A percentile compares a stretch with the other conserved stretches of the same genome.
Conservation (phyloP, 2,113 vertebrate genomes). For the Stigmatopora nigra region DNA sequence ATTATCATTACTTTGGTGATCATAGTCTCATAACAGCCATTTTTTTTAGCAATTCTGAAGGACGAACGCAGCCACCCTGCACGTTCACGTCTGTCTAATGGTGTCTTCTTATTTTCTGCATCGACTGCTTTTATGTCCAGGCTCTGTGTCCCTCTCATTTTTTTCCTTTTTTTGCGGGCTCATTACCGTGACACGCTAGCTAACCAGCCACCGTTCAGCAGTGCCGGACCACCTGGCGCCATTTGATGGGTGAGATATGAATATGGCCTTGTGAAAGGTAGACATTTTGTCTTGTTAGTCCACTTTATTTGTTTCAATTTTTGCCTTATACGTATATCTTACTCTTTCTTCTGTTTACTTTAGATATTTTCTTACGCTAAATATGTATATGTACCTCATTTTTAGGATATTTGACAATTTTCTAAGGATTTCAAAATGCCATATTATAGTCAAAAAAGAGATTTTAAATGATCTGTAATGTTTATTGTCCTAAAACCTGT, state of each 20-base stretch:
- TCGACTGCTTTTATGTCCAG: conserved; percentile 78
- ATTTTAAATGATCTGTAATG: no score
- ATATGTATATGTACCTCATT: no score
- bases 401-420: no score
- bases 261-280: not conserved
- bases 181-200: conserved; percentile 68
- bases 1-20: conserved; percentile 8
- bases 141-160: conserved; percentile 63
- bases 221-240: conserved; percentile 70
- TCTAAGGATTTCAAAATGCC: no score
- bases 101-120: conserved; percentile 77
- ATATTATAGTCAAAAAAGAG: no score
- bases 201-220: conserved; percentile 66
- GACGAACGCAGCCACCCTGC: conserved; percentile 73
- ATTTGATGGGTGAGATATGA: conserved; percentile 4
- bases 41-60: conserved; percentile 62
- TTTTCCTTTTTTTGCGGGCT: conserved; percentile 40
- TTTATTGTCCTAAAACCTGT: not conserved
- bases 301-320: not conserved
- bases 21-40: not conserved
- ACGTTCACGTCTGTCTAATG: conserved; percentile 78
- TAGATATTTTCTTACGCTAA: no score
- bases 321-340: not conserved
- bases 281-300: not conserved
- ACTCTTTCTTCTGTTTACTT: not conserved